Base-by-base conservation (phyloP, 2,888 invertebrate genomes). In the Andrena bicolor region DNA sequence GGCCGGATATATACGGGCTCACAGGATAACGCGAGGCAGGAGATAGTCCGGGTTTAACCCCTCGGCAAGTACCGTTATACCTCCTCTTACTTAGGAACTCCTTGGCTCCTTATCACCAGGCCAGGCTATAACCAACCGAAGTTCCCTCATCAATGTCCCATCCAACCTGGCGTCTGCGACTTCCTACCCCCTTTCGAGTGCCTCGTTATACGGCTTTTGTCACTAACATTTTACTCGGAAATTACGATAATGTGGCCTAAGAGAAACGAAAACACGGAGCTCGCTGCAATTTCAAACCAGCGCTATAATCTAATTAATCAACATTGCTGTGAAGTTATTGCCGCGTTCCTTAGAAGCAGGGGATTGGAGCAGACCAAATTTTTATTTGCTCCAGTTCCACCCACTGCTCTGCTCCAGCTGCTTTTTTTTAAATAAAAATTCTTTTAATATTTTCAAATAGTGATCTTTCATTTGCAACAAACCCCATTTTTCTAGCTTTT, bases 61-160 rank as follows among this genome's bases (percentile, higher is more conserved):
- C 91, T 78, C 87, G 80, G 74, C 86, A 82, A 84, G 83, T 81
- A 77, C 71, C 75, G 87, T 83, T 86, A 80, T 88, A 88, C 88
- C 86, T 82, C 85, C 88, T 90, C 90, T 89, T 89, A 88, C 89
- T 88, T 89, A 88, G 84, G 88, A 91, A 90, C 89, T 90, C 90
- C 90, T 91, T 89, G 87, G 83, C 89, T 90, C 89, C 91, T 92
- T 91, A 92, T 92, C 92, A 88, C 87, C 81, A 85, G 84, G 73
- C 85, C 69, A 80, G 86, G 88, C 89, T 88, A 89, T 91, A 91
- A 90, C 89, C 89, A 90, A 90, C 90, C 92, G 82, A 92, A 92
- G 90, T 92, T 92, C 91, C 89, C 92, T 92, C 92, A 92, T 92
- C 92, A 92, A 92, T 91, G 92, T 92, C 90, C 90, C 90, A 92